Evolutionary conservation across 2,797 vertebrate genomes (phyloP).

Genomic region (Ateles fusciceps): DNA sequence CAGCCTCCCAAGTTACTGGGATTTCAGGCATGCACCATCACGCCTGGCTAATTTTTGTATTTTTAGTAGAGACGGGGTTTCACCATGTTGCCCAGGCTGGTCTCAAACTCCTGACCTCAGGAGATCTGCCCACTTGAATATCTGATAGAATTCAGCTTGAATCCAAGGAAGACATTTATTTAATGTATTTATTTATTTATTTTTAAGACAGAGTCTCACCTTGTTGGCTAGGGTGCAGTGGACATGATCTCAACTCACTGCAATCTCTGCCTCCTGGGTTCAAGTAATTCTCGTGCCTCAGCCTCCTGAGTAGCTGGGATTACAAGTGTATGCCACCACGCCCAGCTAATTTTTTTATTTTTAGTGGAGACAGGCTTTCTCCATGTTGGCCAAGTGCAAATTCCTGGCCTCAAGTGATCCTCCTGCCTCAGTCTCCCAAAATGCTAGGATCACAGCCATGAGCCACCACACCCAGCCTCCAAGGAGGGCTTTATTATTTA

Average conservation of each 20-base stretch:
- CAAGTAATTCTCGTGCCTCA: neutral
- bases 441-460: neutral
- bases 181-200: neutral
- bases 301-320: neutral
- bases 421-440: neutral
- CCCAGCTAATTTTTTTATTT: no score
- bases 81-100: no score
- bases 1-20: no score
- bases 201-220: neutral
- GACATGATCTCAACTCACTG: neutral
- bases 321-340: no score
- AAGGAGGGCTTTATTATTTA: neutral
- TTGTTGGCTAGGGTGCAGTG: neutral
- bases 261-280: neutral
- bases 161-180: no score
- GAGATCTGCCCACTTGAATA: no score
- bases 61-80: no score
- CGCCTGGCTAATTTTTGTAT: no score
- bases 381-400: neutral
- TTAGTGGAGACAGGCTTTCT: no score
- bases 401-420: neutral
- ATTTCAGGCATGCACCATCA: no score
- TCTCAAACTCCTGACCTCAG: no score
- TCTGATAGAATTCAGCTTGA: no score
- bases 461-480: fast-evolving